Base-by-base conservation (phyloP, 2,113 vertebrate genomes). In the Petromus typicus region DNA sequence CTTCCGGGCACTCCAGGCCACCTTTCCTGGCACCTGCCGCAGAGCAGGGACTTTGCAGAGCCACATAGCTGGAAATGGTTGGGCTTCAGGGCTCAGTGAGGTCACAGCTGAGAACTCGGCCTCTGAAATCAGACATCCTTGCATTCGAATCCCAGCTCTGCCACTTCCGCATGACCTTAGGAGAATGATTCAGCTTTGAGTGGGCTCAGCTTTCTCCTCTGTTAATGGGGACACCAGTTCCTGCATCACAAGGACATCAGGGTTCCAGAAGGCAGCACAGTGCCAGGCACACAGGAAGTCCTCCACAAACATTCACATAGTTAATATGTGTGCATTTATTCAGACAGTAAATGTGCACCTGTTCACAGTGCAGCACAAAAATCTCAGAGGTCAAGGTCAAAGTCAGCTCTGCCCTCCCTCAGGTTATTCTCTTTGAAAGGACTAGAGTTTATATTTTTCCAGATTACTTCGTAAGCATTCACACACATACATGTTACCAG, bases 1-100 rank as follows among this genome's bases (percentile, higher is more conserved):
- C 5, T 34, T 27, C 18, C 56, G 34, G 25, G 59, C 1, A 0
- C 32, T 2, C 9, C 20, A 0, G 5, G 4, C 18, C 32, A 11
- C 27, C 43, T 27, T 9, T 34, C 40, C n/a, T 40, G 66, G 7
- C 5, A 66, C 59, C 69, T 54, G 10, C 30, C 20, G 32, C 32
- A 40, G 18, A 34, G 12, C 54, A 11, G 22, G 14, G 9, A 11
- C 40, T 45, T 51, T 10, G 20, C n/a, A 63, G 51, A 89, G 23
- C 45, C 67, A 6, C 3, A 25, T 34, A 76, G 5, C 45, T 59
- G 51, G 64, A 27, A 73, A 7, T 48, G 23, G 30, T 3, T 30
- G 25, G 73, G 9, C 57, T 56, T 79, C 48, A 20, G 66, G 51
- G 23, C 23, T 86, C 63, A 27, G n/a, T 0, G n/a, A 90, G 54